A percentile compares a stretch with the other conserved stretches of the same genome.
These are phyloP conservation scores for Malthinus flaveolus DNA, from an alignment of 2,888 invertebrate genomes.

Conservation along the genomic window DNA sequence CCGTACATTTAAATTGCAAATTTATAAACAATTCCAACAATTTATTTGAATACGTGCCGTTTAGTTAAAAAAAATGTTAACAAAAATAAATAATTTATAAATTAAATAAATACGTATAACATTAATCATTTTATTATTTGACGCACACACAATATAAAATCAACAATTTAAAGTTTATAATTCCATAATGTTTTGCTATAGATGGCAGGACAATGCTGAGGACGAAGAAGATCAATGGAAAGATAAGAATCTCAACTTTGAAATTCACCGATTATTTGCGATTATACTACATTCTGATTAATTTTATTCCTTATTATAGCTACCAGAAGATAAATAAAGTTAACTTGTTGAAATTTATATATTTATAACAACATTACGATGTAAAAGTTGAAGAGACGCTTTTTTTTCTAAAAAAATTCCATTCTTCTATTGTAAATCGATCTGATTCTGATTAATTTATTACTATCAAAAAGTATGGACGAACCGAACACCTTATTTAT, in stretches of 20 bases:
- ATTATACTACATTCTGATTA: slow-evolving; percentile 27
- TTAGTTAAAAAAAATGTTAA: neutral
- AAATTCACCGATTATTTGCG: slow-evolving; percentile 28
- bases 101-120: slow-evolving; percentile 29
- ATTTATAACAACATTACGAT: neutral
- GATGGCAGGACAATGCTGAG: slow-evolving; percentile 28
- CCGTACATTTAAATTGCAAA: too few species aligned
- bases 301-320: slow-evolving; percentile 25
- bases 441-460: too few species aligned
- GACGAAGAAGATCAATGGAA: slow-evolving; percentile 25
- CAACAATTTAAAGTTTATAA: slow-evolving; percentile 29
- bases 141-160: slow-evolving; percentile 30
- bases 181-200: slow-evolving; percentile 26
- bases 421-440: too few species aligned
- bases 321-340: slow-evolving; percentile 21
- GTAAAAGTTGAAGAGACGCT: too few species aligned
- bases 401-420: too few species aligned
- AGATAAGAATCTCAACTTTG: slow-evolving; percentile 28
- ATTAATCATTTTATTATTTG: slow-evolving; percentile 32
- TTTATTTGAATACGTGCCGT: too few species aligned
- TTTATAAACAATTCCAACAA: too few species aligned
- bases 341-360: slow-evolving; percentile 13
- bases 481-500: too few species aligned
- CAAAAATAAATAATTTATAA: neutral
- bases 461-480: too few species aligned